These are phyloP conservation scores for Pararge aegeria DNA, from an alignment of 1,140 invertebrate species.

Conservation along the genomic window DNA sequence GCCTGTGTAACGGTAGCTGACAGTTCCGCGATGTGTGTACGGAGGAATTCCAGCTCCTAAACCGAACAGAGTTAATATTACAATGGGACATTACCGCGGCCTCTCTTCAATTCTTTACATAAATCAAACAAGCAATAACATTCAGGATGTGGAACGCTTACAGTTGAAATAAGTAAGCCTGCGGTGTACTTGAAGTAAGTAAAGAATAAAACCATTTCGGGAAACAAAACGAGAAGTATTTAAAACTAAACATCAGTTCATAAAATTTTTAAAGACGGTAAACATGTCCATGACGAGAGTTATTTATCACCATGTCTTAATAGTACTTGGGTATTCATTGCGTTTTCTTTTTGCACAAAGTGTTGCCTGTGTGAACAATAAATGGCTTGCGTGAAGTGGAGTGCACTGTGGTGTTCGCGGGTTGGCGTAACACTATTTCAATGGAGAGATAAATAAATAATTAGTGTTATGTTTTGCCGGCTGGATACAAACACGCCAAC, in stretches of 20 bases:
- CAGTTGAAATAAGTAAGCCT: slow-evolving; percentile 8
- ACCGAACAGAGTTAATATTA: slow-evolving; percentile 21
- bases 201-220: neutral
- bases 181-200: neutral
- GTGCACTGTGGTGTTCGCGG: slow-evolving; percentile 8
- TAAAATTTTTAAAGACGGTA: too few relatives aligned
- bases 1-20: slow-evolving; percentile 67
- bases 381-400: slow-evolving; percentile 14
- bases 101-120: slow-evolving; percentile 19
- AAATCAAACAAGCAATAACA: slow-evolving; percentile 20
- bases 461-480: slow-evolving; percentile 10
- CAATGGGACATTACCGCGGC: slow-evolving; percentile 36
- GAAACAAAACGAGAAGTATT: slow-evolving; percentile 7
- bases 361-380: slow-evolving; percentile 3
- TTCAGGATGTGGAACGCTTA: slow-evolving; percentile 23
- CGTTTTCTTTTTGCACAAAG: slow-evolving; percentile 8
- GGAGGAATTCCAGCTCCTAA: slow-evolving; percentile 37
- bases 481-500: neutral
- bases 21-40: slow-evolving; percentile 55
- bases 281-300: slow-evolving; percentile 3
- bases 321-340: slow-evolving; percentile 5
- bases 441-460: neutral
- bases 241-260: too few relatives aligned
- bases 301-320: slow-evolving; percentile 10
- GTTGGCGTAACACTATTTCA: slow-evolving; percentile 12